These are phyloP conservation scores for Plebejus anna DNA, from an alignment of 2,888 invertebrate genomes.

Conservation along the genomic window DNA sequence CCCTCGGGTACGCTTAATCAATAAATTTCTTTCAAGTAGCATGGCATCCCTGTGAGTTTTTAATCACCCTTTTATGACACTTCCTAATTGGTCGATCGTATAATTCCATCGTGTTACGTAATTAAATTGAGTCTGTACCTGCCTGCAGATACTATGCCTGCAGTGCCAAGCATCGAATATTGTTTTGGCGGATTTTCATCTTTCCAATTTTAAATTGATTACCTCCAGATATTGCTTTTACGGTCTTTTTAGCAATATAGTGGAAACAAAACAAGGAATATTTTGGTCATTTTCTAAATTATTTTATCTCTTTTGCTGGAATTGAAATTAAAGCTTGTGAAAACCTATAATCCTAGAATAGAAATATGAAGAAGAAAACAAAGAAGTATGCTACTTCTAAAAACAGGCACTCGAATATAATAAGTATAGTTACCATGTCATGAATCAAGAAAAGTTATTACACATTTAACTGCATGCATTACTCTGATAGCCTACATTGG, in stretches of 20 bases:
- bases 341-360: background rate
- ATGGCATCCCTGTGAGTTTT: background rate
- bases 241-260: background rate
- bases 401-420: background rate
- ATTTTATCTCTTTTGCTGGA: background rate
- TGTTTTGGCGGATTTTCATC: constrained; percentile 1
- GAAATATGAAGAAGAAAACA: background rate
- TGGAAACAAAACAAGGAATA: background rate
- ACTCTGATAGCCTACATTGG: constrained; percentile 15
- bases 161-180: background rate
- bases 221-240: background rate
- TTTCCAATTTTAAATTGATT: background rate
- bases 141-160: no score
- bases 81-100: background rate
- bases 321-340: background rate
- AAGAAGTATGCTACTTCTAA: background rate
- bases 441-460: constrained; percentile 9
- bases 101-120: background rate
- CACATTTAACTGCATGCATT: constrained; percentile 19
- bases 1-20: background rate
- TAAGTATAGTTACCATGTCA: background rate
- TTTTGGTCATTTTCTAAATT: background rate
- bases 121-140: background rate
- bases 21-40: constrained; percentile 3
- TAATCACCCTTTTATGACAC: constrained; percentile 6